A percentile compares a stretch with the other conserved stretches of the same genome.
These are phyloP conservation scores for Macrotus californicus DNA, from an alignment of 2,113 vertebrate species.

Conservation along the genomic window DNA sequence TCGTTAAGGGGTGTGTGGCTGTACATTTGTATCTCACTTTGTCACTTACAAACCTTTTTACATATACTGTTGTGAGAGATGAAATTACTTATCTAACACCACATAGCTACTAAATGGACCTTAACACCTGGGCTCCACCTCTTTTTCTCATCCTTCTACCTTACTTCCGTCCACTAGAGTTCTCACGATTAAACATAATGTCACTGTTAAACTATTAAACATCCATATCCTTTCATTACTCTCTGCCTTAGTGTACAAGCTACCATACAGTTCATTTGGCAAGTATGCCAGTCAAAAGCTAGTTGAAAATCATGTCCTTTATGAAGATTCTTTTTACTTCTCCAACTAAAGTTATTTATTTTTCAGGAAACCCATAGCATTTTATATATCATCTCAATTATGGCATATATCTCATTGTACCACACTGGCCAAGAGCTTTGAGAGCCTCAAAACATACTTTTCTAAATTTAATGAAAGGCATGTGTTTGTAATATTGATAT, in stretches of 20 bases:
- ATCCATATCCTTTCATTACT: not conserved
- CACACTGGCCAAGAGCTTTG: not conserved
- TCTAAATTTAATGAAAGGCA: not conserved
- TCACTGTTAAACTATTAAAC: not conserved
- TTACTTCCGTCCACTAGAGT: not conserved
- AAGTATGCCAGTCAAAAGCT: not conserved
- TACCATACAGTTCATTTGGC: not conserved
- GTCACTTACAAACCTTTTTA: conserved; percentile 8
- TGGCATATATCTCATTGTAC: not conserved
- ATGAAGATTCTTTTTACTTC: not conserved
- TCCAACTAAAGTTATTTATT: not conserved
- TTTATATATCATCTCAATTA: not conserved
- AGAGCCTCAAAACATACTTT: conserved; percentile 4
- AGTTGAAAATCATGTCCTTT: not conserved
- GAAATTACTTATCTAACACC: not conserved
- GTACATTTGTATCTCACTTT: not conserved
- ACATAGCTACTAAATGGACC: not conserved
- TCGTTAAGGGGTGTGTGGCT: not conserved
- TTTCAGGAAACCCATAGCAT: not conserved
- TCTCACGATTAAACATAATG: conserved; percentile 2
- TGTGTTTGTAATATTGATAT: not conserved
- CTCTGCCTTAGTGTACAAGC: not conserved
- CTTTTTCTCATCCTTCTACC: not conserved
- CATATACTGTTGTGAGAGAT: not conserved
- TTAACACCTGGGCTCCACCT: not conserved